phyloP scores from a whole-genome alignment of 1,140 invertebrate genomes.

The Pseudomyrmex dendroicus region DNA sequence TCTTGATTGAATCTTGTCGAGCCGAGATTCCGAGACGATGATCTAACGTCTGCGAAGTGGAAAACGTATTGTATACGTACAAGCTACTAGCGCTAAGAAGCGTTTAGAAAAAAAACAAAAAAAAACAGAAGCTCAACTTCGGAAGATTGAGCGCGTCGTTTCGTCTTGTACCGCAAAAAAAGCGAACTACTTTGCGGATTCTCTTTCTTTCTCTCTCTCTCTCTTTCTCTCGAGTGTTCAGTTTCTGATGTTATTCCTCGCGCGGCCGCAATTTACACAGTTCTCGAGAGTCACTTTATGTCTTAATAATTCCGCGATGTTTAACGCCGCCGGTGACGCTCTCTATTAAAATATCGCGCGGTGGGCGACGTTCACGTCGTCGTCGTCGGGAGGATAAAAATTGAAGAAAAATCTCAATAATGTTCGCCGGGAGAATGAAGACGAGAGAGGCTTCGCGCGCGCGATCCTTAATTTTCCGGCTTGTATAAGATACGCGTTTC shows the following conservation, averaged over 20 bases:
- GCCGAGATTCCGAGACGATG: conserved; percentile 82
- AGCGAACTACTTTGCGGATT: no score
- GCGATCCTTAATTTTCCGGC: neutral
- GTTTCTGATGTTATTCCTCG: no score
- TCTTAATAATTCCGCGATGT: neutral
- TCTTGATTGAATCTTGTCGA: conserved; percentile 85
- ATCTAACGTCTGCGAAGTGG: conserved; percentile 80
- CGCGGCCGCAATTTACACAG: no score
- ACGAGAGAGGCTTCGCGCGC: no score
- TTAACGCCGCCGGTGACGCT: neutral
- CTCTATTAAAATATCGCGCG: neutral
- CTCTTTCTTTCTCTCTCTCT: no score
- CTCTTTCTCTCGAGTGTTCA: no score
- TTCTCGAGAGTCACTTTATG: conserved; percentile 18
- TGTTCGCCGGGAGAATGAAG: neutral
- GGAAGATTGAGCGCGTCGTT: no score
- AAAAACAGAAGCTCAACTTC: no score
- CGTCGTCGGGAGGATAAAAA: neutral
- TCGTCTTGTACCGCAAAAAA: no score
- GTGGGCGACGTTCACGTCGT: neutral
- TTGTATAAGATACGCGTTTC: neutral
- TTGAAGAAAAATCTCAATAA: neutral
- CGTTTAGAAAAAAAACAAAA: neutral
- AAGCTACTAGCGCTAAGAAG: neutral
- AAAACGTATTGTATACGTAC: conserved; percentile 17